Conservation (phyloP, 2,797 vertebrate genomes). For the Brachyalestes nurse region DNA sequence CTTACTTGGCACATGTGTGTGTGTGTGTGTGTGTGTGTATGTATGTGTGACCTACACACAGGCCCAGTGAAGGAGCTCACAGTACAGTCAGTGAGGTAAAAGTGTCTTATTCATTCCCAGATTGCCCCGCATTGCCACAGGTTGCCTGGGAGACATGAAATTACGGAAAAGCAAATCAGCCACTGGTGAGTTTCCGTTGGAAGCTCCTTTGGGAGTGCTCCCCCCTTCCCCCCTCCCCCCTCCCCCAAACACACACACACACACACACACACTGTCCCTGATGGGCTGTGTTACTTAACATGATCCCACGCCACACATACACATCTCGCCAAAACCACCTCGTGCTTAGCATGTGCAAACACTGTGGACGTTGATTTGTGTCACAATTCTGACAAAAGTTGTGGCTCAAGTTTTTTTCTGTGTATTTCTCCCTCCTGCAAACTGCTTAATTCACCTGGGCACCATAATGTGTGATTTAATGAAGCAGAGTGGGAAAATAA, state of each 20-base stretch:
- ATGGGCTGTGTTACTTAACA: too few species aligned
- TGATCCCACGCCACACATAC: background rate
- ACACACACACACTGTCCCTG: slow-evolving; percentile 15
- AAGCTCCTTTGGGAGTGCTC: slow-evolving; percentile 13
- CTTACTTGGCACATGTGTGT: too few species aligned
- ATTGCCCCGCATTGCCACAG: background rate
- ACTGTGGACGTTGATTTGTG: too few species aligned
- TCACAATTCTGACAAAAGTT: too few species aligned
- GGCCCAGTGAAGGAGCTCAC: background rate
- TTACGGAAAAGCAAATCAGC: slow-evolving; percentile 21
- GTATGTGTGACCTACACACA: background rate
- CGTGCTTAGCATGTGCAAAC: too few species aligned
- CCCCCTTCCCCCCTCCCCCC: too few species aligned
- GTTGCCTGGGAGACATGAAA: slow-evolving; percentile 30
- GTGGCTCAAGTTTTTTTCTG: too few species aligned
- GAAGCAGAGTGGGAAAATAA: background rate
- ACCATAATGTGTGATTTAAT: background rate
- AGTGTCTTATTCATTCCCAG: slow-evolving; percentile 10
- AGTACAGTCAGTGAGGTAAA: background rate
- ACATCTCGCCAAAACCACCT: too few species aligned
- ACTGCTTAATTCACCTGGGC: background rate
- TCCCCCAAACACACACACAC: too few species aligned
- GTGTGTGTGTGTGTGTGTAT: background rate
- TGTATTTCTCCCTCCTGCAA: slow-evolving; percentile 2
- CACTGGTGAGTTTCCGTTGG: background rate